Percentiles rank a stretch among this genome's conserved stretches.
phyloP scores from a whole-genome alignment of 1,140 invertebrate species.

The Trachelipus rathkii region DNA sequence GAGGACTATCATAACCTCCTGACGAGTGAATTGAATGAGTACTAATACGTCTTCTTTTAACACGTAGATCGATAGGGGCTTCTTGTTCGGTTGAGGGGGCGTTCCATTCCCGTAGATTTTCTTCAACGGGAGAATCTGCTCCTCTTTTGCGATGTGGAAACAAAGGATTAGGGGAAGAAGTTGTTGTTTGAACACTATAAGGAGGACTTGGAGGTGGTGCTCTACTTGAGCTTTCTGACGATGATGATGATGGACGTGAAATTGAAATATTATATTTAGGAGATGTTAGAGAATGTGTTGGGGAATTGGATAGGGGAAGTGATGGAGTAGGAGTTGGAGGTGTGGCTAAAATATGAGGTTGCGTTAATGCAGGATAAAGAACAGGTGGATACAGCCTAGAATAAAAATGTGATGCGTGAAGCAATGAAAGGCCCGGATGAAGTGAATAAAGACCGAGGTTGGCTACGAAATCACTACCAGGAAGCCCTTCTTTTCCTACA shows the following conservation, averaged over 20 bases:
- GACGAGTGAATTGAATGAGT: conserved; percentile 23
- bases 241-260: conserved; percentile 21
- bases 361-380: conserved; percentile 33
- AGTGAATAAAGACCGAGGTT: conserved; percentile 37
- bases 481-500: conserved; percentile 19
- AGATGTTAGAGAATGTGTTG: conserved; percentile 17
- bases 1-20: conserved; percentile 24
- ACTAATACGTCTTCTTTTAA: conserved; percentile 38
- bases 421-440: conserved; percentile 42
- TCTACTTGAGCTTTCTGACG: conserved; percentile 13
- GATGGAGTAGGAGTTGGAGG: conserved; percentile 16
- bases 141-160: conserved; percentile 33
- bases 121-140: conserved; percentile 35
- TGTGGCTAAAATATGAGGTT: conserved; percentile 26
- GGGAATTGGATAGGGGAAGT: conserved; percentile 18
- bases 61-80: conserved; percentile 41
- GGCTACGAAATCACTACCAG: conserved; percentile 26
- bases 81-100: conserved; percentile 41
- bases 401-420: conserved; percentile 44
- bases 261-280: conserved; percentile 16
- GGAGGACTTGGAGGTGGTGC: conserved; percentile 14
- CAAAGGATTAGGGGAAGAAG: conserved; percentile 25
- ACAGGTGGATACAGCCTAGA: conserved; percentile 39
- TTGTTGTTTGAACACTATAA: conserved; percentile 2
- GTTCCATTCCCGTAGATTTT: conserved; percentile 23